A percentile compares a stretch with the other conserved stretches of the same genome.
These are phyloP conservation scores for Coenonympha glycerion DNA, from an alignment of 2,888 invertebrate species.

Conservation along the genomic window DNA sequence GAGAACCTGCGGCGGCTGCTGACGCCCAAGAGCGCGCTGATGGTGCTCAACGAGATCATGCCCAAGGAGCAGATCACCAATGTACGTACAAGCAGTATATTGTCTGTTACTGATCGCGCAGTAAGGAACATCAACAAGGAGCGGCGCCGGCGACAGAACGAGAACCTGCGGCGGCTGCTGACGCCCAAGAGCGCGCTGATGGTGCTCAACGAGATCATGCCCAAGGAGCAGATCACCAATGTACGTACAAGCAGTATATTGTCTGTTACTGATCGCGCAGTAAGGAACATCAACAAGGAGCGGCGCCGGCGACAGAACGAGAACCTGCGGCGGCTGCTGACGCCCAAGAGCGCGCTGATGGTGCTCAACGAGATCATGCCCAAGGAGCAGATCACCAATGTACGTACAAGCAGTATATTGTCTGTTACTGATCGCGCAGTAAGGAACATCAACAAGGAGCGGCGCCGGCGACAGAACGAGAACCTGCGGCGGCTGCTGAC, in stretches of 20 bases:
- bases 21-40: constrained; percentile 88
- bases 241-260: too few species aligned
- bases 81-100: too few species aligned
- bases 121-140: constrained; percentile 79
- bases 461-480: constrained; percentile 83
- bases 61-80: constrained; percentile 57
- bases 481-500: constrained; percentile 83
- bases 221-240: constrained; percentile 55
- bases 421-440: too few species aligned
- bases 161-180: constrained; percentile 82
- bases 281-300: constrained; percentile 79
- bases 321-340: constrained; percentile 82
- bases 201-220: constrained; percentile 88
- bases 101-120: too few species aligned
- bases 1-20: constrained; percentile 83
- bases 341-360: constrained; percentile 91
- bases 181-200: constrained; percentile 90
- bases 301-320: constrained; percentile 84
- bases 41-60: constrained; percentile 89
- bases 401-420: too few species aligned
- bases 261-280: too few species aligned
- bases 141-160: constrained; percentile 83
- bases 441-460: constrained; percentile 80
- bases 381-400: constrained; percentile 55
- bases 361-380: constrained; percentile 87